A percentile compares a stretch with the other conserved stretches of the same genome.
Evolutionary conservation across 2,888 invertebrate genomes (phyloP).

Genomic region (Romanomermis culicivorax): DNA sequence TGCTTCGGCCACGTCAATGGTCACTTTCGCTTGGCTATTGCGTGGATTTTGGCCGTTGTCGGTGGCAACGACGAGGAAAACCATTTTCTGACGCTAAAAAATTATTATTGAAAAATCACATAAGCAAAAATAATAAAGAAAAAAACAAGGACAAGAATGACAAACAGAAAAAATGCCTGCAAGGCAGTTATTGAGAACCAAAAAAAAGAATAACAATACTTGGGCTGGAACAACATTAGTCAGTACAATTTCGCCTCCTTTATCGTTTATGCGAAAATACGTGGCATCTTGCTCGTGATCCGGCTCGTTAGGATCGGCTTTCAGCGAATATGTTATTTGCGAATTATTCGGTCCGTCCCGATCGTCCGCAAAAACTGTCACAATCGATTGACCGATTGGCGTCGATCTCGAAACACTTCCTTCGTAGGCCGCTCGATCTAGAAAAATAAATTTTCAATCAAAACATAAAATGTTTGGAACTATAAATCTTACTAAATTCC

Average conservation of each 20-base stretch:
- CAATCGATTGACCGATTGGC: constrained; percentile 16
- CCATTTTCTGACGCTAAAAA: constrained; percentile 17
- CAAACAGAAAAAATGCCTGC: neutral
- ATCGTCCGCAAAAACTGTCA: constrained; percentile 25
- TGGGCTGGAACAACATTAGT: neutral
- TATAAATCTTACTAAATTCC: constrained; percentile 43
- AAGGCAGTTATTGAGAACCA: neutral
- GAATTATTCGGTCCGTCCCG: constrained; percentile 23
- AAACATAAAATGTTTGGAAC: neutral
- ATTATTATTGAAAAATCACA: neutral
- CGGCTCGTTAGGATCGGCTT: constrained; percentile 16
- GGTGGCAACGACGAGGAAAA: constrained; percentile 49
- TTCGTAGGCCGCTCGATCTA: constrained; percentile 25
- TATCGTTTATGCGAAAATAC: constrained; percentile 11
- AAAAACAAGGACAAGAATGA: neutral
- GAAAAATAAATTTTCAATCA: constrained; percentile 2
- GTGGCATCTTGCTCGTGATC: constrained; percentile 13
- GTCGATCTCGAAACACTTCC: constrained; percentile 21
- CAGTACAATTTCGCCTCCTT: constrained; percentile 12
- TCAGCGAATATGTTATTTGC: constrained; percentile 18
- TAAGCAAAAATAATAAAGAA: neutral
- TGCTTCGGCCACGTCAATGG: constrained; percentile 64
- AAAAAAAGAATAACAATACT: constrained; percentile 10
- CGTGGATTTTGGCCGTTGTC: constrained; percentile 49
- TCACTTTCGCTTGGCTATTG: constrained; percentile 50